A percentile compares a stretch with the other conserved stretches of the same genome.
These are phyloP conservation scores for Ormyrus nitidulus DNA, from an alignment of 2,888 invertebrate species.

Conservation along the genomic window DNA sequence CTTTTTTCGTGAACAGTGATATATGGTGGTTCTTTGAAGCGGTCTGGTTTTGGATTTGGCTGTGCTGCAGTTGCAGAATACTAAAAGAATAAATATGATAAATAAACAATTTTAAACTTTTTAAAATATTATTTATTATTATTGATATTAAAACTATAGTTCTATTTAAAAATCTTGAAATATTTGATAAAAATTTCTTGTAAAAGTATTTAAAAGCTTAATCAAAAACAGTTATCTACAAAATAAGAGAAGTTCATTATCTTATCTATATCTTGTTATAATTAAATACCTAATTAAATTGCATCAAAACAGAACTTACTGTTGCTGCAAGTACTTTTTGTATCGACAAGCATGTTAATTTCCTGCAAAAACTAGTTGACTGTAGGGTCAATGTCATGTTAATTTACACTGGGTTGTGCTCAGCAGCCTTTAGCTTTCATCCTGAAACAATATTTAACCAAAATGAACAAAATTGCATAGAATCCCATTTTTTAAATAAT, in stretches of 20 bases:
- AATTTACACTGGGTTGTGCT: conserved; percentile 51
- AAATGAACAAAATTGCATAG: background rate
- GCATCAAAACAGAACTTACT: conserved; percentile 60
- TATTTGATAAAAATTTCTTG: background rate
- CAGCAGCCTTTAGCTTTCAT: conserved; percentile 58
- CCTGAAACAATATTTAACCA: conserved; percentile 54
- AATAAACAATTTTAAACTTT: background rate
- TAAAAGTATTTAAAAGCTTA: background rate
- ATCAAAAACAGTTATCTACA: conserved; percentile 6
- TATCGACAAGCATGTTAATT: conserved; percentile 63
- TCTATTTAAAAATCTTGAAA: background rate
- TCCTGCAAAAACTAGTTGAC: conserved; percentile 63
- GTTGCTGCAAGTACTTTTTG: conserved; percentile 61
- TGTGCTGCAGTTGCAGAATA: conserved; percentile 62
- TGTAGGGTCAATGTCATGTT: conserved; percentile 69
- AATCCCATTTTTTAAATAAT: too few species aligned
- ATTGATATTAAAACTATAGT: background rate
- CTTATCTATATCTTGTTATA: background rate
- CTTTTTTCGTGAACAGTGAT: conserved; percentile 57
- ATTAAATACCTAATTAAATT: background rate
- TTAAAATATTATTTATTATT: background rate
- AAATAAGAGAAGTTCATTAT: background rate
- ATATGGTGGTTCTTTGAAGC: conserved; percentile 59
- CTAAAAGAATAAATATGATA: conserved; percentile 58
- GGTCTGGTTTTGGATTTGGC: conserved; percentile 57